Base-by-base conservation (phyloP, 2,888 invertebrate genomes). In the Euzophera pinguis region DNA sequence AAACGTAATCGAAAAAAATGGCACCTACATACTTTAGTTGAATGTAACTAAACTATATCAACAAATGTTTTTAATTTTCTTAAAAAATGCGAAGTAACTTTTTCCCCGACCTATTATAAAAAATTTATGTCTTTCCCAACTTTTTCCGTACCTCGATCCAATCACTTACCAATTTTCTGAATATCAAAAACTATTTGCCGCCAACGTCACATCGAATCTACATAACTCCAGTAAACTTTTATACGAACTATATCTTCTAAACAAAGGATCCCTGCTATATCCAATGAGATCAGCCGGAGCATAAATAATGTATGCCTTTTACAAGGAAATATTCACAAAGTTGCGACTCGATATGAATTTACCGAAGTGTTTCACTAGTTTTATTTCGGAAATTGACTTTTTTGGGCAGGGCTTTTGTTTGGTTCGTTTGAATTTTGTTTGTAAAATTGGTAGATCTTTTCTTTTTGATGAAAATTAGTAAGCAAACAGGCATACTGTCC, bases 241-340 rank as follows among this genome's bases (percentile, higher is more conserved):
- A 27, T 10, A 27, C 42, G 32, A 9, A 7, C 32, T 27, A 43
- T 37, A 48, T 37, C 37, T 37, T 10, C 29, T 51, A 45, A 51
- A 51, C 51, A 51, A 51, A 43, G 34, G 27, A 50, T 37, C 59
- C 63, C 55, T 56, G 48, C 57, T 53, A 53, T 32, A 59, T 62
- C 55, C 57, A 49, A 58, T 54, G 53, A 64, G 67, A 67, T 71
- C 66, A 65, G 63, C 62, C 64, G 55, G 59, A 59, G 58, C 65
- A 72, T 74, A 74, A 72, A 74, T 74, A 69, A 73, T 73, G 71
- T 67, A 73, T 69, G 63, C 59, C 34, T 43, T 43, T 43, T 51
- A 43, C 39, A 39, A 39, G 39, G n/a, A 50, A 32, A 45, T 45
- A 45, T 45, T 43, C 42, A 38, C 37, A 39, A 50, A 50, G 49